Conservation (phyloP, 1,140 invertebrate genomes). For the Ostrea denselamellosa region DNA sequence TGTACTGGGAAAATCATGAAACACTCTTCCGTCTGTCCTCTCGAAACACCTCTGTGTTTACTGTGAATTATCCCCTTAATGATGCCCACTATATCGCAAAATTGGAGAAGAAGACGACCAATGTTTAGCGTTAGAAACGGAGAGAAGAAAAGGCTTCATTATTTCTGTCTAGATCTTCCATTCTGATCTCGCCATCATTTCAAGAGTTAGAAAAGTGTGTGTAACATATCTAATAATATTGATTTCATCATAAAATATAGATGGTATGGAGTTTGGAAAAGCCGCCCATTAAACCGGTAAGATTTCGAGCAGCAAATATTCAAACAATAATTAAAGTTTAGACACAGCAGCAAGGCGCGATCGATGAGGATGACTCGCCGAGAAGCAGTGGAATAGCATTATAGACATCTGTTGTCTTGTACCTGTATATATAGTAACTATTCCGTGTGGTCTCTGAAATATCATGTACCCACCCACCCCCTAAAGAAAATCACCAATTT, state of each 20-base stretch:
- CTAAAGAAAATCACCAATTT: too few relatives aligned
- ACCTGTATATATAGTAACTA: neutral
- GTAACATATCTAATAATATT: constrained; percentile 27
- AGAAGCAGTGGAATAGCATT: neutral
- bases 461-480: too few relatives aligned
- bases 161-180: neutral
- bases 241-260: constrained; percentile 37
- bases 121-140: neutral
- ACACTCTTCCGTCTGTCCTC: neutral
- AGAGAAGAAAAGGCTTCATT: neutral
- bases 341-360: neutral
- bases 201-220: neutral
- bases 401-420: neutral
- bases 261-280: neutral
- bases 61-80: neutral
- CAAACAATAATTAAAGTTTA: constrained; percentile 39
- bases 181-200: neutral
- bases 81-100: neutral
- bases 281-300: neutral
- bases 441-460: neutral
- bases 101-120: neutral
- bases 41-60: neutral
- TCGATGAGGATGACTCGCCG: neutral
- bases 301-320: constrained; percentile 32
- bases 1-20: neutral